These are phyloP conservation scores for Drosophila melanogaster DNA, from an alignment of 1,140 invertebrate genomes.

Conservation along the genomic window DNA sequence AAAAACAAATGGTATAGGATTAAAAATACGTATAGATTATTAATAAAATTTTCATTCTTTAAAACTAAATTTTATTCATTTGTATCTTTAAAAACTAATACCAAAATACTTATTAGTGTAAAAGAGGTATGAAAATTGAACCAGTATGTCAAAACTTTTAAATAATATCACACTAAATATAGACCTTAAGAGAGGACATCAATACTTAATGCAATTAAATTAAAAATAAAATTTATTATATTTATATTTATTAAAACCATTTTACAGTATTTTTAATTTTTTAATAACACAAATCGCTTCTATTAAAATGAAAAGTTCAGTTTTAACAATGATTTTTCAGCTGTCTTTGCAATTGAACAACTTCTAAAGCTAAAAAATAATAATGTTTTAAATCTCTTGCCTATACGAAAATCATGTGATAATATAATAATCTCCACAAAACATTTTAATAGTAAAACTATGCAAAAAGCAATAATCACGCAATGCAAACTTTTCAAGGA, in stretches of 20 bases:
- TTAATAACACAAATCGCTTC: constrained; percentile 45
- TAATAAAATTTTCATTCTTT: constrained; percentile 54
- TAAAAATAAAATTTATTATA: constrained; percentile 61
- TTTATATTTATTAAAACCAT: constrained; percentile 75
- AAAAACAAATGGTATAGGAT: constrained; percentile 37
- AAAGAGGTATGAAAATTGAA: constrained; percentile 38
- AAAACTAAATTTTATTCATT: constrained; percentile 68
- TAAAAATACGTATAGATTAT: constrained; percentile 46
- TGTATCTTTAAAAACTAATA: constrained; percentile 78
- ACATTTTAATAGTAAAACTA: constrained; percentile 81
- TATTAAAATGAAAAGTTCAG: constrained; percentile 38
- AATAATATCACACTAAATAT: constrained; percentile 67
- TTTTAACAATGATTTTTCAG: constrained; percentile 43
- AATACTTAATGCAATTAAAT: constrained; percentile 75
- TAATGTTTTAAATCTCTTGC: constrained; percentile 77
- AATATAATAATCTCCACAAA: constrained; percentile 80
- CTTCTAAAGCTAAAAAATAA: constrained; percentile 68
- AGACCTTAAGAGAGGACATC: constrained; percentile 72
- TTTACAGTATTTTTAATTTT: constrained; percentile 78
- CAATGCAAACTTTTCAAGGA: constrained; percentile 69
- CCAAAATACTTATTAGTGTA: constrained; percentile 68
- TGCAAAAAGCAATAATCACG: constrained; percentile 79
- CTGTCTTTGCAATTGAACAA: constrained; percentile 50
- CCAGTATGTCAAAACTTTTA: constrained; percentile 57
- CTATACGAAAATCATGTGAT: constrained; percentile 83